phyloP scores from a whole-genome alignment of 2,797 vertebrate species.

The Yasuhikotakia modesta region DNA sequence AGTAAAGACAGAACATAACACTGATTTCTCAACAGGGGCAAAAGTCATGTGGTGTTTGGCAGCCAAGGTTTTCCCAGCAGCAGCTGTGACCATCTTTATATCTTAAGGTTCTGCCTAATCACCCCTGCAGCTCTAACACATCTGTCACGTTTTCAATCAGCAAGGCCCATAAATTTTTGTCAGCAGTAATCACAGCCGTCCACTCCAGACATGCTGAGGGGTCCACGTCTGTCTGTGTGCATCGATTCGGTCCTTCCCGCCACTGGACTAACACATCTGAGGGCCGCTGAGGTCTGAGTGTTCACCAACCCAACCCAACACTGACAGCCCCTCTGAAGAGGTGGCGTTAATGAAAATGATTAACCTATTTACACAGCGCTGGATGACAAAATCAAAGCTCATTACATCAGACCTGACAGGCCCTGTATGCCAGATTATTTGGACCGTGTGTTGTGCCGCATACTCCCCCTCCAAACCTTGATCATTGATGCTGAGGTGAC shows the following conservation, averaged over 20 bases:
- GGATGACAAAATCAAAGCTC: conserved; percentile 47
- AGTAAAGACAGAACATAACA: background rate
- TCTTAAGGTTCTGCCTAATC: conserved; percentile 76
- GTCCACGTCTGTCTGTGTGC: conserved; percentile 68
- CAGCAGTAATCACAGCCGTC: conserved; percentile 77
- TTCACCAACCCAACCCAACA: conserved; percentile 42
- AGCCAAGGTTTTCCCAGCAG: conserved; percentile 68
- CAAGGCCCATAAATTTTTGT: conserved; percentile 78
- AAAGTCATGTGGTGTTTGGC: conserved; percentile 73
- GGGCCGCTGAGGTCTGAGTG: conserved; percentile 57
- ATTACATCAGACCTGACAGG: conserved; percentile 54
- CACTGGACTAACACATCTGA: conserved; percentile 65
- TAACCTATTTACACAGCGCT: conserved; percentile 57
- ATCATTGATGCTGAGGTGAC: conserved; percentile 50
- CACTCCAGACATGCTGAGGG: conserved; percentile 68
- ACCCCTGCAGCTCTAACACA: conserved; percentile 65
- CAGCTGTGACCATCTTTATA: conserved; percentile 76
- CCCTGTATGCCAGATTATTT: conserved; percentile 45
- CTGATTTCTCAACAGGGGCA: conserved; percentile 55
- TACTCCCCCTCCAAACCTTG: conserved; percentile 27
- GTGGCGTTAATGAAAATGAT: conserved; percentile 63
- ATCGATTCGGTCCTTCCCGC: conserved; percentile 71
- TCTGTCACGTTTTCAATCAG: conserved; percentile 76
- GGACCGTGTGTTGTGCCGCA: conserved; percentile 47
- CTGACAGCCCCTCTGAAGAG: conserved; percentile 61